A percentile compares a stretch with the other conserved stretches of the same genome.
phyloP scores from a whole-genome alignment of 2,797 vertebrate genomes.

The Chromis chromis region DNA sequence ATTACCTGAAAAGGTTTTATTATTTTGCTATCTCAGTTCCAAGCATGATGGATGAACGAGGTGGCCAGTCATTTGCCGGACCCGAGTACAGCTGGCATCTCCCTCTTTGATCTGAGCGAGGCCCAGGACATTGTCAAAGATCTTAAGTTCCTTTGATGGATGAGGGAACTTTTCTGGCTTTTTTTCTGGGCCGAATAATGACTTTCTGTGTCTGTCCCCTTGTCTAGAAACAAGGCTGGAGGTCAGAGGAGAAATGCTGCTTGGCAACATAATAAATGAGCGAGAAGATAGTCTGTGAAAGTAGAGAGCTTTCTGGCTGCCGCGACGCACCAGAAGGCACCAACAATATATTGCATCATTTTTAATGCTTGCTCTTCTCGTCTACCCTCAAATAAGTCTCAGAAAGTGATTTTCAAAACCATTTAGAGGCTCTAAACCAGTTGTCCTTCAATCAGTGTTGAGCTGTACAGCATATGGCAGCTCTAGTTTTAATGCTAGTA shows the following conservation, averaged over 20 bases:
- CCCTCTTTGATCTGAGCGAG: conserved; percentile 58
- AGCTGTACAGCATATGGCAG: conserved; percentile 20
- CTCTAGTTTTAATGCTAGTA: conserved; percentile 20
- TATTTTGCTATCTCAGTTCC: conserved; percentile 69
- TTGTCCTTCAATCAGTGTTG: conserved; percentile 26
- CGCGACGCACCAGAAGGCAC: conserved; percentile 29
- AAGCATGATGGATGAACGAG: conserved; percentile 76
- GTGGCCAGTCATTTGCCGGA: conserved; percentile 61
- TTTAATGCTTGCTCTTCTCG: conserved; percentile 17
- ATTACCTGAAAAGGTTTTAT: conserved; percentile 78
- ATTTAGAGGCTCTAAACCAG: conserved; percentile 26
- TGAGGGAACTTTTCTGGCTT: conserved; percentile 72
- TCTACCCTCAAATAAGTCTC: conserved; percentile 25
- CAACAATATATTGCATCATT: conserved; percentile 46
- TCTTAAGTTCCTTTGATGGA: conserved; percentile 77
- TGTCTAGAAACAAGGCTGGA: conserved; percentile 66
- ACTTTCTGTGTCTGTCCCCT: conserved; percentile 66
- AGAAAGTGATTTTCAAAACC: conserved; percentile 32
- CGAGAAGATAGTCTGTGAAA: conserved; percentile 53
- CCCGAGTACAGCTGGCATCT: conserved; percentile 60
- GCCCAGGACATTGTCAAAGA: conserved; percentile 73
- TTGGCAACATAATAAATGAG: conserved; percentile 71
- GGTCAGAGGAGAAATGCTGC: conserved; percentile 72
- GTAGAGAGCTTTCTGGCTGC: conserved; percentile 47
- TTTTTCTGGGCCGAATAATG: conserved; percentile 72